phyloP scores from a whole-genome alignment of 2,888 invertebrate species.

The Drosophila flavopinicola region DNA sequence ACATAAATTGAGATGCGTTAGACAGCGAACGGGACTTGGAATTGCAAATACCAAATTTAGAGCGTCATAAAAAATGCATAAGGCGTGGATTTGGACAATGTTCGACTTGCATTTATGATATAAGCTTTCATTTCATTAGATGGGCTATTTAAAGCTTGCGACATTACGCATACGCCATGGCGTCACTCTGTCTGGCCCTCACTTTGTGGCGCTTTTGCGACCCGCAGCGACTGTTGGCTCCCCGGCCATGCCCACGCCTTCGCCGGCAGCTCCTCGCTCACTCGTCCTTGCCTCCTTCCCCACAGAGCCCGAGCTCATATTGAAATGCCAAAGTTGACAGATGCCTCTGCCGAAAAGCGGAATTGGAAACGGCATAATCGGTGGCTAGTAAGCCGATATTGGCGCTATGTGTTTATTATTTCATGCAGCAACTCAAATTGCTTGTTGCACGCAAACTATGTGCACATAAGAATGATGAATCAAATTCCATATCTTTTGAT shows the following conservation, averaged over 20 bases:
- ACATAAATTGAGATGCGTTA: constrained; percentile 59
- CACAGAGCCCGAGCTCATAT: neutral
- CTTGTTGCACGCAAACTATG: constrained; percentile 16
- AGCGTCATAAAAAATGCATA: constrained; percentile 31
- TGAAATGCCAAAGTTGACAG: constrained; percentile 69
- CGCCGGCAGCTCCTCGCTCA: constrained; percentile 2
- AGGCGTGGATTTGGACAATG: constrained; percentile 29
- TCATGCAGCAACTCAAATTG: constrained; percentile 15
- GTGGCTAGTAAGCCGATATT: constrained; percentile 15
- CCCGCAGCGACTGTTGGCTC: too few species aligned
- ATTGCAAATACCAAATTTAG: constrained; percentile 43
- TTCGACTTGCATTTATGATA: constrained; percentile 34
- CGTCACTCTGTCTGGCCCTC: constrained; percentile 62
- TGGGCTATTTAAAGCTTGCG: constrained; percentile 12
- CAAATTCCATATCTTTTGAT: neutral
- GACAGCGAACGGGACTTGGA: constrained; percentile 24
- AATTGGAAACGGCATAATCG: constrained; percentile 17
- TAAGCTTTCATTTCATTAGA: constrained; percentile 36
- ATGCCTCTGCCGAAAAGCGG: constrained; percentile 23
- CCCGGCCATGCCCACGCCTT: too few species aligned
- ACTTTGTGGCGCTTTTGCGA: constrained; percentile 24
- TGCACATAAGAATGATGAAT: neutral
- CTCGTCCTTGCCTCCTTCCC: neutral
- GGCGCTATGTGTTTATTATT: constrained; percentile 25
- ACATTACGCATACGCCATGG: constrained; percentile 57